phyloP scores from a whole-genome alignment of 2,888 invertebrate species.

The Mesochorus sp. region DNA sequence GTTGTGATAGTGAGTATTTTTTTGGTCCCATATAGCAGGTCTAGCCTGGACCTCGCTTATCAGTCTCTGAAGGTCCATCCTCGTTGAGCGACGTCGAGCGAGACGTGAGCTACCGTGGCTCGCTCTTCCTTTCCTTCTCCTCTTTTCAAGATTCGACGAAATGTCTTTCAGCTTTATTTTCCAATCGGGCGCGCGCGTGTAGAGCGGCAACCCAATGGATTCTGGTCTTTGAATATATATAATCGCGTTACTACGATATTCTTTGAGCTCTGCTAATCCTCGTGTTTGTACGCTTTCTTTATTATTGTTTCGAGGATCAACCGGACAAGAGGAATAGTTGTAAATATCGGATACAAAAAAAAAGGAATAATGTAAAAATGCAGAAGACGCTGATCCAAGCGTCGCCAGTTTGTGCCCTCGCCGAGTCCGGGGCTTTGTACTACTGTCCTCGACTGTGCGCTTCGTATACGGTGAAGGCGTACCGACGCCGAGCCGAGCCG shows the following conservation, averaged over 20 bases:
- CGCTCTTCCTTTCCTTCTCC: neutral
- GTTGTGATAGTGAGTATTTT: conserved; percentile 75
- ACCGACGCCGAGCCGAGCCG: conserved; percentile 71
- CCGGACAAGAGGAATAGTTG: neutral
- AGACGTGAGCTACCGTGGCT: conserved; percentile 1
- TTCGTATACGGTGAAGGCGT: conserved; percentile 72
- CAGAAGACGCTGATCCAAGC: conserved; percentile 27
- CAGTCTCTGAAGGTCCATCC: conserved; percentile 74
- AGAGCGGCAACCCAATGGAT: neutral
- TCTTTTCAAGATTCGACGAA: conserved; percentile 31
- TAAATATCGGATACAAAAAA: neutral
- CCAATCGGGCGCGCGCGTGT: neutral
- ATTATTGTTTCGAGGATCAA: too few species aligned
- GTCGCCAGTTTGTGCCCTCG: conserved; percentile 54
- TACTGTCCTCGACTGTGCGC: conserved; percentile 72
- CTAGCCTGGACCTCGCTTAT: conserved; percentile 74
- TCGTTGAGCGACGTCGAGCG: conserved; percentile 27
- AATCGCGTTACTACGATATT: neutral
- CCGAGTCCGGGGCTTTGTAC: conserved; percentile 74
- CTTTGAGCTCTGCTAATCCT: too few species aligned
- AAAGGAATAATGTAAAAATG: conserved; percentile 35
- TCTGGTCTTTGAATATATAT: too few species aligned
- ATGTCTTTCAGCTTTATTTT: conserved; percentile 33
- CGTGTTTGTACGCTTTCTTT: too few species aligned
- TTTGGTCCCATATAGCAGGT: conserved; percentile 76